Evolutionary conservation across 2,888 invertebrate species (phyloP).

Genomic region (Synanthedon tipuliformis): DNA sequence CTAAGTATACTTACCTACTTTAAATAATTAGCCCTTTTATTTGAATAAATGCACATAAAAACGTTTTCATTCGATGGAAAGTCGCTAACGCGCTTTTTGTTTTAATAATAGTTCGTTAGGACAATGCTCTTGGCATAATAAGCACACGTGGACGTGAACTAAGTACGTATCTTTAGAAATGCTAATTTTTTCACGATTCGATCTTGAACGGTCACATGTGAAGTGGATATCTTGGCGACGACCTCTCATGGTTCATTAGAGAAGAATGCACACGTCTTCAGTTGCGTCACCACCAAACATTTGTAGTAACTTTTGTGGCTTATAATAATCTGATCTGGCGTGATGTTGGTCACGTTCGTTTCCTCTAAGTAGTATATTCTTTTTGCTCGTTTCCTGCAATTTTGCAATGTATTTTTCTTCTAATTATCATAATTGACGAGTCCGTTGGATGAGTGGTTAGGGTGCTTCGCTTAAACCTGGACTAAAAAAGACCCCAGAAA

Average conservation of each 20-base stretch:
- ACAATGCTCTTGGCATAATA: slow-evolving; percentile 17
- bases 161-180: neutral
- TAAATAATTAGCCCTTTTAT: too few relatives aligned
- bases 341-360: neutral
- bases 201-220: neutral
- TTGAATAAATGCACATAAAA: neutral
- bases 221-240: neutral
- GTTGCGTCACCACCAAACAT: neutral
- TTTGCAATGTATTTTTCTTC: neutral
- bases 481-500: neutral
- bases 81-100: slow-evolving; percentile 11
- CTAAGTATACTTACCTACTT: too few relatives aligned
- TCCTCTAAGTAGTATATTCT: neutral
- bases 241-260: neutral
- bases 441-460: too few relatives aligned
- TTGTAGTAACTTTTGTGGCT: neutral
- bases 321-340: neutral
- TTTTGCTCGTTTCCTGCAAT: neutral
- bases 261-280: neutral
- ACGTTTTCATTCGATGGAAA: slow-evolving; percentile 12
- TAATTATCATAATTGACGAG: too few relatives aligned
- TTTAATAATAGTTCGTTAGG: slow-evolving; percentile 12
- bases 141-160: slow-evolving; percentile 1
- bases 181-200: neutral
- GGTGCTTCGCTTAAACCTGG: too few relatives aligned